Conservation (phyloP, 2,113 vertebrate species). For the Centrocercus urophasianus region DNA sequence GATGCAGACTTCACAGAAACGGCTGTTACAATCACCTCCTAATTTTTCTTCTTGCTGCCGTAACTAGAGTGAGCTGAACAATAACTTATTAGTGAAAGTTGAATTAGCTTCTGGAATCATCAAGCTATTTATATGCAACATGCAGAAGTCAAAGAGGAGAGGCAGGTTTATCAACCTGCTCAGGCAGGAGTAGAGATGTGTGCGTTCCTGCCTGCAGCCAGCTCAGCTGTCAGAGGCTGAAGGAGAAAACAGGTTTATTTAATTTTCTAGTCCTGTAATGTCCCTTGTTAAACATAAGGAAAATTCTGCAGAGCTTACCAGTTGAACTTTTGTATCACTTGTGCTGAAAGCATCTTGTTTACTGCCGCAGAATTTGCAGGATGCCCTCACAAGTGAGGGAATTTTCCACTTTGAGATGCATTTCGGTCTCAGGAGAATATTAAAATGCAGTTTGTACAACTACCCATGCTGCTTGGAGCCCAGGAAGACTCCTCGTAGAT, state of each 20-base stretch:
- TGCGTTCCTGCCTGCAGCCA: not conserved
- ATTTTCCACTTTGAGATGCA: not conserved
- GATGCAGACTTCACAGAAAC: slow-evolving; percentile 1
- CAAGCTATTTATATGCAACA: not conserved
- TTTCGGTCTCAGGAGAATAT: not conserved
- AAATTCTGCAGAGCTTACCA: not conserved
- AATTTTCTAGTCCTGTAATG: not conserved
- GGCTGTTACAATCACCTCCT: not conserved
- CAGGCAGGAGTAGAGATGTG: not conserved
- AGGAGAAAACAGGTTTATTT: not conserved
- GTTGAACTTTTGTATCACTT: not conserved
- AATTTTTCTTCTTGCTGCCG: not conserved
- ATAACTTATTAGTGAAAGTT: not conserved
- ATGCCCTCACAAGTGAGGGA: not conserved
- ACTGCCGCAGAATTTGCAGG: not conserved
- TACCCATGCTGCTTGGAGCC: not conserved
- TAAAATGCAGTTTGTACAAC: not conserved
- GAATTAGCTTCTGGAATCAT: not conserved
- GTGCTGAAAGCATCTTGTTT: not conserved
- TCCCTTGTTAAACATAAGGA: not conserved
- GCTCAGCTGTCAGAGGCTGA: not conserved
- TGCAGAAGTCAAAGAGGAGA: not conserved
- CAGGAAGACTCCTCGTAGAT: not conserved
- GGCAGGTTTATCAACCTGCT: not conserved
- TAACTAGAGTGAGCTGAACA: not conserved